These are phyloP conservation scores for Emesis castigata DNA, from an alignment of 2,888 invertebrate genomes.

Conservation along the genomic window DNA sequence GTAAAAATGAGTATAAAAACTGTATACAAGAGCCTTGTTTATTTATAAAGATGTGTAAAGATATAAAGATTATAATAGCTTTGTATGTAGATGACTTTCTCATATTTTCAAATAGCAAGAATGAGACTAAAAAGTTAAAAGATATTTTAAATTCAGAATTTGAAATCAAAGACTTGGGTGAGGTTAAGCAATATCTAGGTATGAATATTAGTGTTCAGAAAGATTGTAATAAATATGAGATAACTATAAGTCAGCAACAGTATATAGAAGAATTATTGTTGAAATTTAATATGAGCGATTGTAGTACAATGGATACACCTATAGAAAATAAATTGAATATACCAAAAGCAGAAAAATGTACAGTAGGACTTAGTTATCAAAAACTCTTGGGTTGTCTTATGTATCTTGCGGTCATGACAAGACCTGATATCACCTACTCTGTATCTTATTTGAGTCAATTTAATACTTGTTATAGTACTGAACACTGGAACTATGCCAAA, in stretches of 20 bases:
- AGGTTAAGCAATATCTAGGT: background rate
- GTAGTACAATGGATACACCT: too few species aligned
- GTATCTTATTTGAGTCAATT: background rate
- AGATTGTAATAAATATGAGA: background rate
- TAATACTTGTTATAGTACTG: background rate
- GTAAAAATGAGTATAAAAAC: constrained; percentile 18
- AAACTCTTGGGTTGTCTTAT: background rate
- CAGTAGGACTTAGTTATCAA: background rate
- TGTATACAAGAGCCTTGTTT: background rate
- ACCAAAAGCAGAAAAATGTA: background rate
- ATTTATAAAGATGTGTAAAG: background rate
- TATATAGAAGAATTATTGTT: background rate
- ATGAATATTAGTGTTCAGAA: background rate
- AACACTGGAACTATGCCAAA: background rate
- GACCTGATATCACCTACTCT: background rate
- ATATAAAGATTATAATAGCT: background rate
- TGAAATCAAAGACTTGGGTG: background rate
- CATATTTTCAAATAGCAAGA: background rate
- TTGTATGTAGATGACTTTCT: background rate
- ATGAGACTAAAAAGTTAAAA: background rate
- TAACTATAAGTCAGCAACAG: background rate
- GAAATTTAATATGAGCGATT: background rate
- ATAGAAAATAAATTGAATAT: too few species aligned
- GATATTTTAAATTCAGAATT: background rate
- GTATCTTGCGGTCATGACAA: background rate